These are phyloP conservation scores for Leuciscus waleckii DNA, from an alignment of 2,797 vertebrate species.

Conservation along the genomic window DNA sequence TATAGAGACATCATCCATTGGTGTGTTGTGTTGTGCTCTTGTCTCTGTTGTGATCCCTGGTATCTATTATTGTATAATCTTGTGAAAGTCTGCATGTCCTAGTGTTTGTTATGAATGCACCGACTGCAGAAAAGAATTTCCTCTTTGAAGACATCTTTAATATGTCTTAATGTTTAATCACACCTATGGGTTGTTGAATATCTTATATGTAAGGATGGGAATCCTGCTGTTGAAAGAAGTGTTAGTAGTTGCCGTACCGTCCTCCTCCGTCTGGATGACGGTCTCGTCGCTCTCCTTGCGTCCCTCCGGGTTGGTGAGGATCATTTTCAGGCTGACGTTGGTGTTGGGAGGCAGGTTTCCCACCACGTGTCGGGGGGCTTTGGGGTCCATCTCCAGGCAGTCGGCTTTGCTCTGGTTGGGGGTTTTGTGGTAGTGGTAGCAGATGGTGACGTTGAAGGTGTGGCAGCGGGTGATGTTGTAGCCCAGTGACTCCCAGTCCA, in stretches of 20 bases:
- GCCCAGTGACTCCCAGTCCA: slow-evolving; percentile 97
- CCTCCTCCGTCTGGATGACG: slow-evolving; percentile 96
- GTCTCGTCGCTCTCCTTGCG: slow-evolving; percentile 98
- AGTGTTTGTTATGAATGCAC: background rate
- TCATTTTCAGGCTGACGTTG: slow-evolving; percentile 98
- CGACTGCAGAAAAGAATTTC: background rate
- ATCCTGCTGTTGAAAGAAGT: background rate
- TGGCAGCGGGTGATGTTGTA: slow-evolving; percentile 99
- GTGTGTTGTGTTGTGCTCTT: background rate
- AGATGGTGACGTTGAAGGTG: slow-evolving; percentile 98
- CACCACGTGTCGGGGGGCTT: slow-evolving; percentile 94
- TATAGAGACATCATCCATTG: background rate
- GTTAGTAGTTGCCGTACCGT: slow-evolving; percentile 79
- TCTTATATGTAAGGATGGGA: background rate
- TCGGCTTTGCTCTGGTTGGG: slow-evolving; percentile 91
- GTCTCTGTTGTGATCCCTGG: background rate
- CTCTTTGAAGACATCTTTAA: background rate
- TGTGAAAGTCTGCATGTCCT: background rate
- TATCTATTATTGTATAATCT: background rate
- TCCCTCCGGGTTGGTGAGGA: slow-evolving; percentile 96
- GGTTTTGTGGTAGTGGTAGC: slow-evolving; percentile 92
- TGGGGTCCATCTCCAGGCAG: slow-evolving; percentile 98
- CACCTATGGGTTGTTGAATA: background rate
- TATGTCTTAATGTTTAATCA: background rate
- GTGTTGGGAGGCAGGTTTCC: slow-evolving; percentile 94